A percentile compares a stretch with the other conserved stretches of the same genome.
These are phyloP conservation scores for Tetragnatha versicolor DNA, from an alignment of 1,140 invertebrate genomes.

Conservation along the genomic window DNA sequence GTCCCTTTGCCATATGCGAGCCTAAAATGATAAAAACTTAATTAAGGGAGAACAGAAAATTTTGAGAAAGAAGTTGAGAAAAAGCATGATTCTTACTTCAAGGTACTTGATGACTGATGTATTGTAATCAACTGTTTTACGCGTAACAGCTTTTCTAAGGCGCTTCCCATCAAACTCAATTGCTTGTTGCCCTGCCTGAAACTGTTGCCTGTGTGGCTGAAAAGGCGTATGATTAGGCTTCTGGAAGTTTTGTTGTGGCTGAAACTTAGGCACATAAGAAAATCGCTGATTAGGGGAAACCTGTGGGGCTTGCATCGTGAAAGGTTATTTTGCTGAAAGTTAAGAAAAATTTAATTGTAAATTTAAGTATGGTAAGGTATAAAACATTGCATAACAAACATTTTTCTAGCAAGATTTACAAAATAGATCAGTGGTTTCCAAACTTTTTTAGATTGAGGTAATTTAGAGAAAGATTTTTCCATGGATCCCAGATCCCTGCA, in stretches of 20 bases:
- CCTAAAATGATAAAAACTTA: conserved; percentile 68
- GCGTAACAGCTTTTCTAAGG: conserved; percentile 92
- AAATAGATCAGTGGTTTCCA: no score
- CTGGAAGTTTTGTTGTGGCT: conserved; percentile 30
- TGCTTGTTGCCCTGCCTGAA: background rate
- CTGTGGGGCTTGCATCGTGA: conserved; percentile 25
- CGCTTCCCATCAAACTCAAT: conserved; percentile 93
- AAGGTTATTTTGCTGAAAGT: no score
- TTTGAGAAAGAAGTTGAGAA: background rate
- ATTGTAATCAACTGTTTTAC: conserved; percentile 98
- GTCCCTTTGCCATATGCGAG: conserved; percentile 92
- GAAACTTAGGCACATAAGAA: conserved; percentile 42
- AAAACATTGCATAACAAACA: no score
- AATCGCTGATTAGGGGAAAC: conserved; percentile 24
- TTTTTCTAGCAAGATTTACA: no score
- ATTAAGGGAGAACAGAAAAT: background rate
- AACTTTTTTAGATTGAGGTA: no score
- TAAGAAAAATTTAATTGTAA: no score
- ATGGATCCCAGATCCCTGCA: no score
- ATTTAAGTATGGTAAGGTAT: no score
- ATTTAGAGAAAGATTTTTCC: no score
- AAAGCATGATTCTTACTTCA: no score
- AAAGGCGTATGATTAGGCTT: conserved; percentile 18
- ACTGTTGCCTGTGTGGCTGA: conserved; percentile 16
- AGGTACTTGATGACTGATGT: conserved; percentile 91